phyloP scores from a whole-genome alignment of 2,797 vertebrate genomes.

The Linurgus olivaceus region DNA sequence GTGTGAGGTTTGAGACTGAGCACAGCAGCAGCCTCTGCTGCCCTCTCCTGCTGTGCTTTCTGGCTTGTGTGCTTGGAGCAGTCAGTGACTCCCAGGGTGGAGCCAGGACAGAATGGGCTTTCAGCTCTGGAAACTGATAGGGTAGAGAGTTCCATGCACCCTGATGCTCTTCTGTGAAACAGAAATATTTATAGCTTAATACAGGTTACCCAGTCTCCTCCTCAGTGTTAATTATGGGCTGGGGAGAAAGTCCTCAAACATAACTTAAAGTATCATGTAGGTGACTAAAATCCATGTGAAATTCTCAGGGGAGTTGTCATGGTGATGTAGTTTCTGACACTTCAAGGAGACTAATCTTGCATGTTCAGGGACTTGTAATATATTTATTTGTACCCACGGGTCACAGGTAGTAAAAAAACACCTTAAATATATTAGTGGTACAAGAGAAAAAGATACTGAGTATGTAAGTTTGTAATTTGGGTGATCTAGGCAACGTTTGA shows the following conservation, averaged over 20 bases:
- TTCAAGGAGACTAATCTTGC: background rate
- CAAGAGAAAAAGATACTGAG: background rate
- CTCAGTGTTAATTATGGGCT: background rate
- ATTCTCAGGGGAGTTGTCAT: background rate
- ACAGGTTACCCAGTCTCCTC: background rate
- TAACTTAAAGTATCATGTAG: accelerated
- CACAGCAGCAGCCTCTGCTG: slow-evolving; percentile 53
- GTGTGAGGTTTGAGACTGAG: background rate
- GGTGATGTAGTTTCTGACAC: background rate
- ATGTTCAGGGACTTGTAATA: background rate
- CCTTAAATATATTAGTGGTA: background rate
- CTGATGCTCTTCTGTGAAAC: background rate
- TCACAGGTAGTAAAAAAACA: background rate
- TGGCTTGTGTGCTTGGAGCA: background rate
- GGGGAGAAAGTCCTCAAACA: background rate
- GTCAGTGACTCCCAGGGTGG: background rate
- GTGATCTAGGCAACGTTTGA: background rate
- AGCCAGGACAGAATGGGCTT: background rate
- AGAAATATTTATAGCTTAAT: background rate
- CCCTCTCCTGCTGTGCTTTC: slow-evolving; percentile 63
- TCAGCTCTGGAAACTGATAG: background rate
- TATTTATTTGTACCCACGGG: background rate
- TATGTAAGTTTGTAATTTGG: background rate
- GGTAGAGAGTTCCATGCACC: background rate
- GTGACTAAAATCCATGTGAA: background rate